Conservation (phyloP, 1,140 invertebrate genomes). For the Hylaeus volcanicus region DNA sequence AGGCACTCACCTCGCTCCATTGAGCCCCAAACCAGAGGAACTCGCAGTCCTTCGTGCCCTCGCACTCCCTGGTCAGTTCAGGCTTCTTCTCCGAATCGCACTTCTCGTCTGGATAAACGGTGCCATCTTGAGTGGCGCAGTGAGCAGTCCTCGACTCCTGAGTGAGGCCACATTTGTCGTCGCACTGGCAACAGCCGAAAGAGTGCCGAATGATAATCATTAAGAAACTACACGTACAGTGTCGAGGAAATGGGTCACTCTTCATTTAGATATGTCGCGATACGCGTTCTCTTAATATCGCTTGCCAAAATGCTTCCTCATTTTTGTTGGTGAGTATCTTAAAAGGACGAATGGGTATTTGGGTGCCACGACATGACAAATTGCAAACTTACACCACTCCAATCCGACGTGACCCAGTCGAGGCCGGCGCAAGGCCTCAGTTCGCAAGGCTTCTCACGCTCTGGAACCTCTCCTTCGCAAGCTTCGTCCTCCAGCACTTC, state of each 20-base stretch:
- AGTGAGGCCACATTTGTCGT: constrained; percentile 86
- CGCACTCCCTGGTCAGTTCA: constrained; percentile 83
- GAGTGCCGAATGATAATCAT: not conserved
- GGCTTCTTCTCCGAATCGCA: constrained; percentile 84
- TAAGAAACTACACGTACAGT: constrained; percentile 38
- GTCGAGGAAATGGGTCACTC: not conserved
- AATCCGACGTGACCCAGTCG: constrained; percentile 93
- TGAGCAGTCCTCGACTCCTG: constrained; percentile 87
- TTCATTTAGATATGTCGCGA: constrained; percentile 11
- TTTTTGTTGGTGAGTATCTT: not conserved
- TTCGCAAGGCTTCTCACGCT: constrained; percentile 86
- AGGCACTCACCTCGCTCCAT: constrained; percentile 86
- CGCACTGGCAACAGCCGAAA: constrained; percentile 82
- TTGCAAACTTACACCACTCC: constrained; percentile 89
- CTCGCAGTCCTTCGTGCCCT: constrained; percentile 83
- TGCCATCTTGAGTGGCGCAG: constrained; percentile 88
- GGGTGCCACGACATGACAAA: constrained; percentile 5
- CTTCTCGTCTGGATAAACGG: constrained; percentile 85
- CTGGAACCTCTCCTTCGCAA: constrained; percentile 87
- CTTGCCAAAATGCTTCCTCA: constrained; percentile 4
- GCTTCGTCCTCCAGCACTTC: constrained; percentile 86
- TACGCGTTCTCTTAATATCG: not conserved
- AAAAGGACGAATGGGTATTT: not conserved
- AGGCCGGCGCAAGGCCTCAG: constrained; percentile 93
- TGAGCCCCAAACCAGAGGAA: constrained; percentile 93